phyloP scores from a whole-genome alignment of 2,797 vertebrate species.

The Gadopsis bispinosus region DNA sequence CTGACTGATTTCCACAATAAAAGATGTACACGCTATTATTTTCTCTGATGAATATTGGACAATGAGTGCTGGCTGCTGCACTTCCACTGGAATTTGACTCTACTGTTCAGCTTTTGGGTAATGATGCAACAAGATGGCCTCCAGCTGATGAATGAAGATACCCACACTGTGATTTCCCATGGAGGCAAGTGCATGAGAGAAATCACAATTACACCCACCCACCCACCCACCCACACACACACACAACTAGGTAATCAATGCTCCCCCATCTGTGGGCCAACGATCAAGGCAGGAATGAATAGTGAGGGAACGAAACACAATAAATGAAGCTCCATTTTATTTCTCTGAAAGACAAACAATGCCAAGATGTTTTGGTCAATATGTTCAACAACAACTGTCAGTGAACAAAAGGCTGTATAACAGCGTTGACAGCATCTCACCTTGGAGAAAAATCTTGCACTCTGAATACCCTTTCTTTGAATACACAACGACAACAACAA shows the following conservation, averaged over 20 bases:
- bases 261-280: slow-evolving; percentile 60
- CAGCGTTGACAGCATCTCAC: slow-evolving; percentile 65
- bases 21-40: slow-evolving; percentile 16
- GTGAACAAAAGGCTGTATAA: slow-evolving; percentile 70
- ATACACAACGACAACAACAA: slow-evolving; percentile 48
- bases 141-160: slow-evolving; percentile 57
- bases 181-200: slow-evolving; percentile 33
- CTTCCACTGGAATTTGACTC: slow-evolving; percentile 42
- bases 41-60: slow-evolving; percentile 38
- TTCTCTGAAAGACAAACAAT: slow-evolving; percentile 83
- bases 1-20: slow-evolving; percentile 26
- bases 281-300: slow-evolving; percentile 70
- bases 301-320: slow-evolving; percentile 66
- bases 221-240: slow-evolving; percentile 12
- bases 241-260: slow-evolving; percentile 55
- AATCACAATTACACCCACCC: slow-evolving; percentile 16
- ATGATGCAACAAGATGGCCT: slow-evolving; percentile 37
- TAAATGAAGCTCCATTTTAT: slow-evolving; percentile 82
- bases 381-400: slow-evolving; percentile 71
- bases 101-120: slow-evolving; percentile 36
- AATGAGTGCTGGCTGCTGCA: slow-evolving; percentile 2
- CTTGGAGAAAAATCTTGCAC: slow-evolving; percentile 50
- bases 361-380: slow-evolving; percentile 81
- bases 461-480: slow-evolving; percentile 58
- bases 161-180: slow-evolving; percentile 51